Evolutionary conservation across 2,797 vertebrate species (phyloP).

Genomic region (Pristis pectinata): DNA sequence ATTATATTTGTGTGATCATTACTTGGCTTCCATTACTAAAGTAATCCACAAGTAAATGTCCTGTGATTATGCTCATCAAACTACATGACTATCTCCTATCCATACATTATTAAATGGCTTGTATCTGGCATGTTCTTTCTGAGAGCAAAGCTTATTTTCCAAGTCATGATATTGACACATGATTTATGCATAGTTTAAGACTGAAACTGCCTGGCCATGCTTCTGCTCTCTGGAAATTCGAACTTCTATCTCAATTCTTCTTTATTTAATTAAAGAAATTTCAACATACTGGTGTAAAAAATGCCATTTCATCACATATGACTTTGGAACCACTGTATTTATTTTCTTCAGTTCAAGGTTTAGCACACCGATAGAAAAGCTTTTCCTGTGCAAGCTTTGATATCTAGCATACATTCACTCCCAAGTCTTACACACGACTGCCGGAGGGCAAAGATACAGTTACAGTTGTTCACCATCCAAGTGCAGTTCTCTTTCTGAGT

Average conservation of each 20-base stretch:
- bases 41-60: neutral
- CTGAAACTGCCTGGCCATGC: neutral
- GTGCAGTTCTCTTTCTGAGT: neutral
- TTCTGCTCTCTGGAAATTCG: neutral
- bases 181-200: neutral
- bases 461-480: neutral
- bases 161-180: neutral
- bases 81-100: neutral
- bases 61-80: neutral
- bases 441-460: neutral
- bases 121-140: neutral
- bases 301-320: neutral
- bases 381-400: neutral
- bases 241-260: neutral
- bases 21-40: neutral
- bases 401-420: neutral
- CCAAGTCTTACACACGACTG: neutral
- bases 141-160: neutral
- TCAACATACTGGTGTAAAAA: neutral
- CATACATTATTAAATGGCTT: neutral
- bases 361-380: neutral
- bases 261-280: neutral
- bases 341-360: neutral
- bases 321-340: neutral
- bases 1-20: neutral